Evolutionary conservation across 2,797 vertebrate genomes (phyloP), one percentile per base, ranked within the genome.

Genomic region (Antrozous pallidus): DNA sequence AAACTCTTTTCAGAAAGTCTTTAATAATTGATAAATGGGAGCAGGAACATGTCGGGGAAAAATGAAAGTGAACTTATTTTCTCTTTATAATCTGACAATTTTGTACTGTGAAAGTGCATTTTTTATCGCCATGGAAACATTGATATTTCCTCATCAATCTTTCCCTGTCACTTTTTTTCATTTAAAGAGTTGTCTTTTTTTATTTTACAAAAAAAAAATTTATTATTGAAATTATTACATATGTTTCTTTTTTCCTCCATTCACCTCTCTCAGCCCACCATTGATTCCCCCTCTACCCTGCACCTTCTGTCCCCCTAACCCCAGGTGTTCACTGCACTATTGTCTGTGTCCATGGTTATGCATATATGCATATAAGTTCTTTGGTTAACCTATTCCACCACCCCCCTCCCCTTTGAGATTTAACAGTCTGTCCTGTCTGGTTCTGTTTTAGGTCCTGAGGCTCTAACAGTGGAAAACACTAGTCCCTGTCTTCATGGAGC

Each of bases 21-120:
- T 87, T 95, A 93, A 69, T 89, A 79, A 91, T 92, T 92, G 84
- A 84, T 90, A 92, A 70, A 38, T 38, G 49, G 61, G 28, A 79
- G n/a, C 81, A 90, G 58, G 78, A 94, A 93, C 74, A 73, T 79
- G 40, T 70, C n/a, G 61, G 74, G 61, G 26, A 24, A 70, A 54
- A 90, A 74, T 45, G 22, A 89, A 88, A 89, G 26, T 31, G 79
- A 71, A 65, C 90, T 88, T 91, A 36, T 88, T 95, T 96, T 88
- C 65, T 38, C 69, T 94, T 45, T 36, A 36, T 82, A 82, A 88
- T 92, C 93, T 77, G 92, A 92, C 45, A 83, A 0, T 95, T 92
- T 88, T 67, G 17, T 94, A 63, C 38, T 7, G 8, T 73, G 67
- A 78, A 86, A 77, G 42, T 78, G 28, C 26, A 40, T 70, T 96